Conservation (phyloP, 2,888 invertebrate species). For the Lasioglossum villosulum region DNA sequence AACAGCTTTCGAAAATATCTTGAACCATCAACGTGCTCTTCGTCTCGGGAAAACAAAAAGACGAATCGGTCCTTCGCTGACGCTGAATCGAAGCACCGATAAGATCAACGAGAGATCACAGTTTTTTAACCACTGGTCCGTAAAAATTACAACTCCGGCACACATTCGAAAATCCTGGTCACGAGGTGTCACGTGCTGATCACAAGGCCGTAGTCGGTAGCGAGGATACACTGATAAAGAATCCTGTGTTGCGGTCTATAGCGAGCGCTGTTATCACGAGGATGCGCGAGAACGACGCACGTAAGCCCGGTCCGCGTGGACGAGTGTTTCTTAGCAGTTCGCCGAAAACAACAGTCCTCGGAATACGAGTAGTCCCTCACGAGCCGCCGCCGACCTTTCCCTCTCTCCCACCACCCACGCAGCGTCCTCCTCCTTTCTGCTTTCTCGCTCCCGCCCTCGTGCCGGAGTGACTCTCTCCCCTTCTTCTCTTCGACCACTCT, state of each 20-base stretch:
- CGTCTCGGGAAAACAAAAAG: background rate
- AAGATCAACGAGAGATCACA: background rate
- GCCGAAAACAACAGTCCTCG: constrained; percentile 71
- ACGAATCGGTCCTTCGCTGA: background rate
- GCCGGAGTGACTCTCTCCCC: constrained; percentile 64
- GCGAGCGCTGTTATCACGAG: constrained; percentile 10
- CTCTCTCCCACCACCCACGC: constrained; percentile 70
- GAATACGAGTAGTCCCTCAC: constrained; percentile 68
- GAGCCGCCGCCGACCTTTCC: constrained; percentile 68
- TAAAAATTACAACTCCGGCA: background rate
- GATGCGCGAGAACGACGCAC: constrained; percentile 26
- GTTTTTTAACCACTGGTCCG: background rate
- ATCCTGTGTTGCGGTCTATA: background rate
- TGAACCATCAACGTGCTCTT: background rate
- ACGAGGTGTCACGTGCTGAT: background rate
- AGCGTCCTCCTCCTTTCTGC: constrained; percentile 56
- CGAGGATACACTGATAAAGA: background rate
- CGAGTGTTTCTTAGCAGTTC: constrained; percentile 71
- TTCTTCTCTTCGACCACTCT: constrained; percentile 58
- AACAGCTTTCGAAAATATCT: background rate
- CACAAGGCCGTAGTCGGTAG: background rate
- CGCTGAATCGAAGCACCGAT: background rate
- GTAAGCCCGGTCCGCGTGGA: constrained; percentile 59
- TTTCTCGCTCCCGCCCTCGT: constrained; percentile 68
- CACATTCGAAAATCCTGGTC: background rate